Conservation (phyloP, 2,888 invertebrate genomes). For the Patella depressa region DNA sequence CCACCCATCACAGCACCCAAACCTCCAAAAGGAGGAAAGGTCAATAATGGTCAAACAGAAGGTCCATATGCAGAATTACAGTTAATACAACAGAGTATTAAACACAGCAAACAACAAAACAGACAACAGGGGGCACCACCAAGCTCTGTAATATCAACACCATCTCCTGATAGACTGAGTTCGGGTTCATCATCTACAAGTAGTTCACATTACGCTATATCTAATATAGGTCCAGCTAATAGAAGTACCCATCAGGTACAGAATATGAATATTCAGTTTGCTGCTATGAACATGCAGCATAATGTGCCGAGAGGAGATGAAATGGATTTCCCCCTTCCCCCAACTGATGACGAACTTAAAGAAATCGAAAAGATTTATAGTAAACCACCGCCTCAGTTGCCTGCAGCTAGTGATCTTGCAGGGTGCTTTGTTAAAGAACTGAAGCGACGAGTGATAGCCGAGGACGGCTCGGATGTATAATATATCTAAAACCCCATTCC, state of each 20-base stretch:
- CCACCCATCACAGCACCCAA: slow-evolving; percentile 19
- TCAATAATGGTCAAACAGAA: slow-evolving; percentile 25
- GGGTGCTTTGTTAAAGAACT: slow-evolving; percentile 32
- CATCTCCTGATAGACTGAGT: slow-evolving; percentile 20
- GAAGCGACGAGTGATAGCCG: slow-evolving; percentile 36
- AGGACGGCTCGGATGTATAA: slow-evolving; percentile 35
- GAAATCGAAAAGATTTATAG: slow-evolving; percentile 57
- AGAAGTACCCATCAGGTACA: slow-evolving; percentile 41
- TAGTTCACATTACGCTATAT: slow-evolving; percentile 28
- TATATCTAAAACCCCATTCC: not conserved
- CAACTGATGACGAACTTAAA: slow-evolving; percentile 59
- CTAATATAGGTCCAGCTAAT: slow-evolving; percentile 22
- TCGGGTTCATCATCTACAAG: slow-evolving; percentile 21
- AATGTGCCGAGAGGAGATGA: slow-evolving; percentile 32
- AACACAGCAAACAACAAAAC: slow-evolving; percentile 28
- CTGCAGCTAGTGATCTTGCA: slow-evolving; percentile 20
- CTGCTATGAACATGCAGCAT: slow-evolving; percentile 48
- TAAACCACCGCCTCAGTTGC: slow-evolving; percentile 44
- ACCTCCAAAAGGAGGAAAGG: slow-evolving; percentile 26
- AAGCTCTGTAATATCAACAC: slow-evolving; percentile 5
- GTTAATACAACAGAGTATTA: slow-evolving; percentile 58
- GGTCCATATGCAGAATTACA: slow-evolving; percentile 56
- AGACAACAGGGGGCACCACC: slow-evolving; percentile 2
- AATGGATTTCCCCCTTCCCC: slow-evolving; percentile 63
- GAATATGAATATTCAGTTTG: slow-evolving; percentile 55